A percentile compares a stretch with the other conserved stretches of the same genome.
Evolutionary conservation across 1,140 invertebrate species (phyloP).

Genomic region (Tetramorium alpestre): DNA sequence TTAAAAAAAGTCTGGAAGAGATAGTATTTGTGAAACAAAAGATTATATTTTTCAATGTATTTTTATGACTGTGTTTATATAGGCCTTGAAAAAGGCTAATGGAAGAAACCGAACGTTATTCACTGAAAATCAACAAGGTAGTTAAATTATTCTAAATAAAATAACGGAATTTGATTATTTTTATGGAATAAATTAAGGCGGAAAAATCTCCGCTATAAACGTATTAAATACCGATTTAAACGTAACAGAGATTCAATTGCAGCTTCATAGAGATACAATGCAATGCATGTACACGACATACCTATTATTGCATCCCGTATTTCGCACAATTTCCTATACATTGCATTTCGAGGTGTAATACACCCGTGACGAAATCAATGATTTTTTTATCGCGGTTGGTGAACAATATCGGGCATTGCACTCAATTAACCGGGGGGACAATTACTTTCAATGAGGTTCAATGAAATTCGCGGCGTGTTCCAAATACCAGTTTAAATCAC

Average conservation of each 20-base stretch:
- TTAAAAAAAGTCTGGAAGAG: not conserved
- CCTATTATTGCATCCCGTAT: slow-evolving; percentile 1
- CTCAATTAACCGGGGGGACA: slow-evolving; percentile 38
- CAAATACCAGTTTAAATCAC: slow-evolving; percentile 2
- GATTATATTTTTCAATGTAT: not conserved
- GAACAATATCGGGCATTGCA: slow-evolving; percentile 45
- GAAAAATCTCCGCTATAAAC: slow-evolving; percentile 9
- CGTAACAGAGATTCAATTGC: slow-evolving; percentile 10
- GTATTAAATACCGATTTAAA: slow-evolving; percentile 13
- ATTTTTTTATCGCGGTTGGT: slow-evolving; percentile 37
- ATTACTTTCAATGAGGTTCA: slow-evolving; percentile 51
- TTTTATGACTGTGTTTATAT: not conserved
- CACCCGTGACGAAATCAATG: not conserved
- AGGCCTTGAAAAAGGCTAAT: not conserved
- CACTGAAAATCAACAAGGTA: not conserved
- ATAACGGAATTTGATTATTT: not conserved
- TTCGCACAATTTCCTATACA: slow-evolving; percentile 6
- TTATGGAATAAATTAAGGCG: not conserved
- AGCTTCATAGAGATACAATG: not conserved
- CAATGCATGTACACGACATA: not conserved
- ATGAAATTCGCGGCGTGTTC: slow-evolving; percentile 10
- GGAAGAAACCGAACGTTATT: not conserved
- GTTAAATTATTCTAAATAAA: not conserved
- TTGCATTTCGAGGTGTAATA: slow-evolving; percentile 23
- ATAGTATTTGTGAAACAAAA: not conserved